Evolutionary conservation across 37 sponge, comb jelly and placozoan species (phyloP).

Genomic region (Crambe crambe): DNA sequence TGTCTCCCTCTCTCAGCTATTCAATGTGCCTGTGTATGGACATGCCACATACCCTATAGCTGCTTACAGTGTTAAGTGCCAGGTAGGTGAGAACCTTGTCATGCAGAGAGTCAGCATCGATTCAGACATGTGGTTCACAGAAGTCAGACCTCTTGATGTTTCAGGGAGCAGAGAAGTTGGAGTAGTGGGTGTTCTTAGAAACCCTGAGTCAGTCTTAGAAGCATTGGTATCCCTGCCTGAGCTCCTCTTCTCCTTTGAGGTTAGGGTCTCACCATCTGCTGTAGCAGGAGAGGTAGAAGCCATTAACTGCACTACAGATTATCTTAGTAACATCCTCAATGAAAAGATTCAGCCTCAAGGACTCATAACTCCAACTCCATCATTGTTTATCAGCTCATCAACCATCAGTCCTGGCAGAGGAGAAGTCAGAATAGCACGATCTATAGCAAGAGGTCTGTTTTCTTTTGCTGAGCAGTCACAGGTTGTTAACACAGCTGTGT

Average conservation of each 20-base stretch:
- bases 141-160: conserved; percentile 23
- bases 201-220: conserved; percentile 34
- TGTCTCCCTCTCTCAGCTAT: conserved; percentile 25
- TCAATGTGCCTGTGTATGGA: conserved; percentile 49
- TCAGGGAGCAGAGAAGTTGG: conserved; percentile 2
- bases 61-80: conserved; percentile 57
- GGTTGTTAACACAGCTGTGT: conserved; percentile 76
- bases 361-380: conserved; percentile 31
- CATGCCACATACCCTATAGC: conserved; percentile 62
- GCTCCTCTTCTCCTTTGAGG: conserved; percentile 36
- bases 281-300: neutral
- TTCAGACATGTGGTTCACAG: conserved; percentile 44
- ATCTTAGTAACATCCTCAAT: conserved; percentile 62
- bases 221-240: conserved; percentile 2
- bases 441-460: conserved; percentile 46
- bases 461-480: conserved; percentile 69
- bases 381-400: neutral
- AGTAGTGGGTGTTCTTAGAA: conserved; percentile 52
- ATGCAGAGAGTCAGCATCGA: conserved; percentile 41
- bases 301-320: conserved; percentile 48
- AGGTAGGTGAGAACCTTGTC: conserved; percentile 21
- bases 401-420: conserved; percentile 10
- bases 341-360: conserved; percentile 64
- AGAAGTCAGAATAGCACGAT: conserved; percentile 18
- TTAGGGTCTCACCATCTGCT: conserved; percentile 33